Conservation (phyloP, 2,113 vertebrate genomes). For the Crotalus helleri region DNA sequence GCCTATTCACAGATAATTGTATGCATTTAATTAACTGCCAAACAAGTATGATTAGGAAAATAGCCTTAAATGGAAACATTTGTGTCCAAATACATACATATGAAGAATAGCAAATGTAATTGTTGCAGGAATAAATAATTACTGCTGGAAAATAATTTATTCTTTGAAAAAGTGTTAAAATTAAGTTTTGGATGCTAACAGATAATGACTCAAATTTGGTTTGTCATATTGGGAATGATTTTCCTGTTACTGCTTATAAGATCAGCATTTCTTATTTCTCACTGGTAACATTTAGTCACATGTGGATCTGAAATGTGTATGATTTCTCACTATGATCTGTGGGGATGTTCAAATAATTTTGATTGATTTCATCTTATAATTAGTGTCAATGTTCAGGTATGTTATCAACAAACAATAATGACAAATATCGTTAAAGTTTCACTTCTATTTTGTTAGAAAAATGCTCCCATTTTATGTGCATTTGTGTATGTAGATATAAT, state of each 20-base stretch:
- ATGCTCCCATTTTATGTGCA: neutral
- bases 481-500: neutral
- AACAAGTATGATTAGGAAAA: neutral
- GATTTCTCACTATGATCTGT: conserved; percentile 3
- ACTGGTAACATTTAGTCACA: neutral
- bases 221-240: neutral
- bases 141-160: neutral
- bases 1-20: neutral
- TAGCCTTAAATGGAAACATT: neutral
- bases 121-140: neutral
- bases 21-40: neutral
- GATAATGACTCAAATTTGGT: neutral
- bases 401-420: neutral
- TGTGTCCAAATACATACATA: neutral
- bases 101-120: neutral
- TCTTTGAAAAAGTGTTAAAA: neutral
- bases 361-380: neutral
- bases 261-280: neutral
- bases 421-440: neutral
- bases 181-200: neutral
- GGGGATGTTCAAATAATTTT: neutral
- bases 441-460: neutral
- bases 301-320: neutral
- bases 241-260: neutral
- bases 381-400: neutral